Evolutionary conservation across 2,888 invertebrate species (phyloP), one percentile per base, ranked within the genome.

Genomic region (Aleiodes alternator): DNA sequence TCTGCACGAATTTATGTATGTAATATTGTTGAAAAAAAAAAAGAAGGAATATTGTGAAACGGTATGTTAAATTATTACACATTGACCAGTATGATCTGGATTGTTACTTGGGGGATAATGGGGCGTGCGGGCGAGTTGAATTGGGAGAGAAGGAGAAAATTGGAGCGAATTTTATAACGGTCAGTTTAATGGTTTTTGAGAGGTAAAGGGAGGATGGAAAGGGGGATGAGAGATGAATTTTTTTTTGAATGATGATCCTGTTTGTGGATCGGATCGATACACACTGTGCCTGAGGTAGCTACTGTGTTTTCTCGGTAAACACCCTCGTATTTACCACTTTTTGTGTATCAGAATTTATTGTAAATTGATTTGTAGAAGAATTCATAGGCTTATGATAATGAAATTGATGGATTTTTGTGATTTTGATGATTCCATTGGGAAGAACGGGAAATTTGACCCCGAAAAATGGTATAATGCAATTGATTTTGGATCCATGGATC

Each of bases 121-220:
- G 34, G 9, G 8, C 34, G 34, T 31, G 59, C 31, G 59, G 64
- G 64, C 64, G 23, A 64, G 48, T 23, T 48, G n/a, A 64, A 64
- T 64, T 64, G 48, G 50, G 23, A 64, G 61, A 77, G 78, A 72
- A 76, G 77, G 81, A 80, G 81, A 81, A 82, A 82, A 82, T 82
- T 82, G 82, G 79, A 71, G 75, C 78, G 74, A 77, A 71, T 71
- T 55, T 31, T 50, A 56, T 69, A 51, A 72, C 31, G 55, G 76
- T 53, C 38, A 48, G 64, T 55, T 57, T 31, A 69, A n/a, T 23
- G 11, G 9, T 9, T 43, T 72, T 23, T 23, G 23, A 23, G 23
- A 23, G 23, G 23, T 23, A 23, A 23, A 23, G 23, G 23, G 23
- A 23, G 23, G 23, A 23, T 23, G 23, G 2, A 2, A 23, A 23